These are phyloP conservation scores for Cololabis saira DNA, from an alignment of 2,113 vertebrate species.

Conservation along the genomic window DNA sequence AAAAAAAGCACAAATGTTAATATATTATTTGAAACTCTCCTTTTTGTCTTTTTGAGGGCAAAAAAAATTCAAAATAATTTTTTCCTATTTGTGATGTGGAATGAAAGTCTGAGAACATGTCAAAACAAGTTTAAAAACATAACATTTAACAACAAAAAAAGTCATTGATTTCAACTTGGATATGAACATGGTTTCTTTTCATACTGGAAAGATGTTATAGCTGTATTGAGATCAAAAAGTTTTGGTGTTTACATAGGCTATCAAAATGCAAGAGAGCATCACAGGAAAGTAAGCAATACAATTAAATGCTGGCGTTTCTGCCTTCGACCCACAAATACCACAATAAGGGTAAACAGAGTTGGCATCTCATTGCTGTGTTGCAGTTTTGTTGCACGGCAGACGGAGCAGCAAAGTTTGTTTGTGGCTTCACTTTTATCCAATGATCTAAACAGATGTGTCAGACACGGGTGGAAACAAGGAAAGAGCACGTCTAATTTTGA, in stretches of 20 bases:
- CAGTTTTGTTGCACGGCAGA: conserved; percentile 11
- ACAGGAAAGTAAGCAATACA: background rate
- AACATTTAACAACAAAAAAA: background rate
- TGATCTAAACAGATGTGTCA: conserved; percentile 12
- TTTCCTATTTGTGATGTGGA: background rate
- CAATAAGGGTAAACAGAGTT: background rate
- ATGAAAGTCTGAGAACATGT: background rate
- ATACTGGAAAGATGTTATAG: background rate
- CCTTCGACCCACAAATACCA: background rate
- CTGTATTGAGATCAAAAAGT: background rate
- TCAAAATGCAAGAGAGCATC: background rate
- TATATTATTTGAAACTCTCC: background rate
- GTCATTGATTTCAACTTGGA: too few species aligned
- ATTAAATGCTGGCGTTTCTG: too few species aligned
- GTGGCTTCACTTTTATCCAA: conserved; percentile 5
- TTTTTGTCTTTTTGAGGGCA: background rate
- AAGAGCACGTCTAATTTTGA: conserved; percentile 6
- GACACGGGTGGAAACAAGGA: conserved; percentile 4
- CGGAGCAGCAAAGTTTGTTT: conserved; percentile 2
- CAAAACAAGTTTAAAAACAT: background rate
- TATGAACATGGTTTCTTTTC: background rate
- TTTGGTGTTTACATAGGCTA: background rate
- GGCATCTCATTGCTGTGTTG: background rate
- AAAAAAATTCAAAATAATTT: background rate
- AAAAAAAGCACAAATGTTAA: background rate